phyloP scores from a whole-genome alignment of 2,113 vertebrate species.

The Vombatus ursinus region DNA sequence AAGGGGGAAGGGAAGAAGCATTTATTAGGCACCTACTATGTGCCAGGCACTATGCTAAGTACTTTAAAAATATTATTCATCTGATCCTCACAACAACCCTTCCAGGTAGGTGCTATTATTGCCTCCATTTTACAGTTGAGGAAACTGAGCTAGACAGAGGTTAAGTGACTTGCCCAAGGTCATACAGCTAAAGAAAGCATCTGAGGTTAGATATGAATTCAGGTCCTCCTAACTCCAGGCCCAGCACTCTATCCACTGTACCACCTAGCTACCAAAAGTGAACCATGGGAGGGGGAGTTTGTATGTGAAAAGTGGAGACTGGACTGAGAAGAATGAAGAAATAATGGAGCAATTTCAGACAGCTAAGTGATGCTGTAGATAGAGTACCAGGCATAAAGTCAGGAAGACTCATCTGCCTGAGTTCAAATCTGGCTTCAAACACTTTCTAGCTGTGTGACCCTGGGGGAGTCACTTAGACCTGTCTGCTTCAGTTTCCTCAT shows the following conservation, averaged over 20 bases:
- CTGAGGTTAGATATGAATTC: neutral
- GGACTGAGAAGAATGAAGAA: neutral
- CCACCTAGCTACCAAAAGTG: neutral
- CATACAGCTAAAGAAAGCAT: neutral
- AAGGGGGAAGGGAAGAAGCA: neutral
- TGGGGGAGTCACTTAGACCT: neutral
- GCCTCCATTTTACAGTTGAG: neutral
- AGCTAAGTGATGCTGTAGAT: neutral
- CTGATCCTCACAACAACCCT: neutral
- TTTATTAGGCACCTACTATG: neutral
- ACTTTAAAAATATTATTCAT: neutral
- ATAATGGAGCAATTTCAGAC: neutral
- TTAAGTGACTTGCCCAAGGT: neutral
- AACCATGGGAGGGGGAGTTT: neutral
- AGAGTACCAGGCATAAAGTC: neutral
- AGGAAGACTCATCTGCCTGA: neutral
- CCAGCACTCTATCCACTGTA: too few relatives aligned
- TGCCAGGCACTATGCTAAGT: neutral
- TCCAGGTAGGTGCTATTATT: neutral
- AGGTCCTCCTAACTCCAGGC: too few relatives aligned
- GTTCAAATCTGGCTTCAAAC: neutral
- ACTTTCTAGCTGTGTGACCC: neutral
- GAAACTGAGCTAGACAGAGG: neutral
- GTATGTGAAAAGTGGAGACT: neutral
- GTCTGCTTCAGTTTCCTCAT: neutral